phyloP scores from a whole-genome alignment of 2,797 vertebrate species.

The Acestrorhynchus altus region DNA sequence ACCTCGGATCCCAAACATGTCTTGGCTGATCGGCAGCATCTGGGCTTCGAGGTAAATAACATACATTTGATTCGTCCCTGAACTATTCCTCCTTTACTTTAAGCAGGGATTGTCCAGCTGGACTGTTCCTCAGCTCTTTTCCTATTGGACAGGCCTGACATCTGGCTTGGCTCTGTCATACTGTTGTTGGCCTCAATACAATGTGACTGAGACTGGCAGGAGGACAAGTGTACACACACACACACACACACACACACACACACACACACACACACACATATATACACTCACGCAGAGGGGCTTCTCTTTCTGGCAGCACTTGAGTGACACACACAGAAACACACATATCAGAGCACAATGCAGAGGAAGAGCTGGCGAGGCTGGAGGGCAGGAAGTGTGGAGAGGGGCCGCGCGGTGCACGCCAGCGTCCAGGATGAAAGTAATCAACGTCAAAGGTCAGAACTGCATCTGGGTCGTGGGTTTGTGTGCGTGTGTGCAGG shows the following conservation, averaged over 20 bases:
- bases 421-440: constrained; percentile 57
- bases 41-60: too few relatives aligned
- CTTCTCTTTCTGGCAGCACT: constrained; percentile 21
- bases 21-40: too few relatives aligned
- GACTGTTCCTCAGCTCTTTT: background rate
- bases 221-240: background rate
- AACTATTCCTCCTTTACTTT: too few relatives aligned
- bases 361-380: constrained; percentile 42
- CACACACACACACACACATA: too few relatives aligned
- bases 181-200: background rate
- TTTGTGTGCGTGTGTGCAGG: constrained; percentile 11
- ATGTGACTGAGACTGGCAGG: constrained; percentile 28
- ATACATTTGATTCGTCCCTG: too few relatives aligned
- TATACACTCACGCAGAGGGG: constrained; percentile 18
- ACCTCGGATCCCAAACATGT: too few relatives aligned
- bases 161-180: background rate
- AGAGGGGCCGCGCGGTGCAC: constrained; percentile 28
- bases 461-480: constrained; percentile 47
- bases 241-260: background rate
- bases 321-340: constrained; percentile 22
- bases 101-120: background rate
- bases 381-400: constrained; percentile 53
- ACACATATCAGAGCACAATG: constrained; percentile 15
- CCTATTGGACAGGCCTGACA: background rate
- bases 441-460: constrained; percentile 55